phyloP scores from a whole-genome alignment of 2,113 vertebrate species.

The Periophthalmus modestus region DNA sequence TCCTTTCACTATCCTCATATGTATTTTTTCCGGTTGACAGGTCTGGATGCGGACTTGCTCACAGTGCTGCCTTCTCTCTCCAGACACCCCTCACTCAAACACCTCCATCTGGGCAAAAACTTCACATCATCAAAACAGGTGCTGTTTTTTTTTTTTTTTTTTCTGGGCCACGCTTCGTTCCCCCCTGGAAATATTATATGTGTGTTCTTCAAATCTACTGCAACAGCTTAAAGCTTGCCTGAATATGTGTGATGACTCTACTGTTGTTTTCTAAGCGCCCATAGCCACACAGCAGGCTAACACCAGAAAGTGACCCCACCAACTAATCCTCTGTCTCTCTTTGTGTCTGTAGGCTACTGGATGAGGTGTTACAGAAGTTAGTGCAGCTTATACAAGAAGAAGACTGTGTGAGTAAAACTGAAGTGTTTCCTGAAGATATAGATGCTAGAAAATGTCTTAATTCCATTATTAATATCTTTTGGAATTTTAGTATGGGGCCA shows the following conservation, averaged over 20 bases:
- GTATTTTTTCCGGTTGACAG: constrained; percentile 60
- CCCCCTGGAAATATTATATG: constrained; percentile 9
- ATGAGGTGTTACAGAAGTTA: constrained; percentile 86
- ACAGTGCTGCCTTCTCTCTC: constrained; percentile 81
- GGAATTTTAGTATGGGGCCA: no score
- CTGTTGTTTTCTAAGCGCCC: constrained; percentile 32
- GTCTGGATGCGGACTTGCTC: constrained; percentile 83
- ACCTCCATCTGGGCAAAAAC: constrained; percentile 86
- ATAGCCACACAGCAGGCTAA: constrained; percentile 24
- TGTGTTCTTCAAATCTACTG: constrained; percentile 6
- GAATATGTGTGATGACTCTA: constrained; percentile 31
- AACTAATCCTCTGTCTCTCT: constrained; percentile 38
- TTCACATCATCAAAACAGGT: constrained; percentile 90
- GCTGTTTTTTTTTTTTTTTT: constrained; percentile 30
- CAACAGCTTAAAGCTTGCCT: neutral
- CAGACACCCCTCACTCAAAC: constrained; percentile 83
- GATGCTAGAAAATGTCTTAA: neutral
- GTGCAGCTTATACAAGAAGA: constrained; percentile 88
- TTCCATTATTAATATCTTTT: neutral
- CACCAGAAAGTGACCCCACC: constrained; percentile 34
- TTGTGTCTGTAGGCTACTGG: constrained; percentile 78
- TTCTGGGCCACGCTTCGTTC: constrained; percentile 16
- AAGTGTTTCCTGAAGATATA: neutral
- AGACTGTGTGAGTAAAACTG: constrained; percentile 83
- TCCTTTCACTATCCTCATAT: neutral